Evolutionary conservation across 2,888 invertebrate genomes (phyloP).

Genomic region (Luperina testacea): DNA sequence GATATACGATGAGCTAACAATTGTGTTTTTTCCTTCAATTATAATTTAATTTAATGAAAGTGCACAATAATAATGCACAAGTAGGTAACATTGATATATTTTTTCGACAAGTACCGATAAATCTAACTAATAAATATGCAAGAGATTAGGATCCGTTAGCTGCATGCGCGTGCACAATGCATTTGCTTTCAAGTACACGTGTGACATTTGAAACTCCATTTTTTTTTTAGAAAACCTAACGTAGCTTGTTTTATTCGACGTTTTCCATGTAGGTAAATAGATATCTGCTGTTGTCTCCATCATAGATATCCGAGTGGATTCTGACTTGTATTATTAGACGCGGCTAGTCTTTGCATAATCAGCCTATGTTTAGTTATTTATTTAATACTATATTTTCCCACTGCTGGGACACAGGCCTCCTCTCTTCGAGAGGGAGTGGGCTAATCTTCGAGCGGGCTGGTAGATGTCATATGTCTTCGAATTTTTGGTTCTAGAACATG

Average conservation of each 20-base stretch:
- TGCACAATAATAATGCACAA: not conserved
- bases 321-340: no score
- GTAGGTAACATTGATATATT: not conserved
- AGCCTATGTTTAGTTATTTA: no score
- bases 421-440: no score
- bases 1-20: not conserved
- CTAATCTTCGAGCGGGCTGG: no score
- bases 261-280: not conserved
- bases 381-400: no score
- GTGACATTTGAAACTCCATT: slow-evolving; percentile 21
- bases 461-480: no score
- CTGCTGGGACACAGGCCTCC: no score
- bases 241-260: not conserved
- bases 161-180: slow-evolving; percentile 41
- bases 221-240: slow-evolving; percentile 4
- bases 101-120: not conserved
- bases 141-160: slow-evolving; percentile 48
- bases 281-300: not conserved
- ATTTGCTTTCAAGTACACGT: slow-evolving; percentile 30
- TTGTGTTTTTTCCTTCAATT: not conserved
- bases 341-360: no score
- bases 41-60: not conserved
- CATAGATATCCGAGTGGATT: not conserved
- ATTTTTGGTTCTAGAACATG: no score
- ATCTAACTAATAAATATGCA: slow-evolving; percentile 44